These are phyloP conservation scores for Trogon surrucura DNA, from an alignment of 2,113 vertebrate species.

Conservation along the genomic window DNA sequence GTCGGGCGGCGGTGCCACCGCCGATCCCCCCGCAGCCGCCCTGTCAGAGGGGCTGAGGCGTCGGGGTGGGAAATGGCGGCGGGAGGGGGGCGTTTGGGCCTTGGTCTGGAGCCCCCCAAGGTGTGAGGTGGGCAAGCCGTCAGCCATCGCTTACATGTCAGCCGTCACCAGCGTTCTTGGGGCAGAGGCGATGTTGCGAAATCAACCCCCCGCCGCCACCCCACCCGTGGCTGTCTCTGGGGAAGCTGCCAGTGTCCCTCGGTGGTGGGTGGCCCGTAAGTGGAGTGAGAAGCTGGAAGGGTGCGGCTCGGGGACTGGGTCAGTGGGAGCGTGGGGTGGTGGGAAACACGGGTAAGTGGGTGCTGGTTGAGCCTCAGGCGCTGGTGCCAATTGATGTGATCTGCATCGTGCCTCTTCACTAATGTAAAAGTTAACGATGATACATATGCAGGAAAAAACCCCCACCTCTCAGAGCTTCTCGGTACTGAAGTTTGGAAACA, in stretches of 20 bases:
- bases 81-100: not conserved
- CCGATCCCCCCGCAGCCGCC: too few species aligned
- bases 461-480: not conserved
- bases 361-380: accelerated
- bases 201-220: too few species aligned
- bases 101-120: not conserved
- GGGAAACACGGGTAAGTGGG: not conserved
- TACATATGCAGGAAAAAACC: too few species aligned
- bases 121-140: not conserved
- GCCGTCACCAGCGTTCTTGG: not conserved
- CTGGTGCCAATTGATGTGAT: not conserved
- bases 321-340: accelerated
- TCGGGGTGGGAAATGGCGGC: not conserved
- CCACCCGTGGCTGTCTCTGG: too few species aligned
- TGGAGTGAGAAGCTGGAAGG: not conserved
- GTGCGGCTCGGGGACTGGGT: accelerated
- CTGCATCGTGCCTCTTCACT: accelerated
- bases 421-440: accelerated
- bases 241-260: not conserved
- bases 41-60: not conserved
- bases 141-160: too few species aligned
- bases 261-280: not conserved
- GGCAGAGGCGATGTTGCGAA: not conserved
- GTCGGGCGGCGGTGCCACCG: not conserved
- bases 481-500: accelerated